phyloP scores from a whole-genome alignment of 2,797 vertebrate genomes.

The Diplodus puntazzo region DNA sequence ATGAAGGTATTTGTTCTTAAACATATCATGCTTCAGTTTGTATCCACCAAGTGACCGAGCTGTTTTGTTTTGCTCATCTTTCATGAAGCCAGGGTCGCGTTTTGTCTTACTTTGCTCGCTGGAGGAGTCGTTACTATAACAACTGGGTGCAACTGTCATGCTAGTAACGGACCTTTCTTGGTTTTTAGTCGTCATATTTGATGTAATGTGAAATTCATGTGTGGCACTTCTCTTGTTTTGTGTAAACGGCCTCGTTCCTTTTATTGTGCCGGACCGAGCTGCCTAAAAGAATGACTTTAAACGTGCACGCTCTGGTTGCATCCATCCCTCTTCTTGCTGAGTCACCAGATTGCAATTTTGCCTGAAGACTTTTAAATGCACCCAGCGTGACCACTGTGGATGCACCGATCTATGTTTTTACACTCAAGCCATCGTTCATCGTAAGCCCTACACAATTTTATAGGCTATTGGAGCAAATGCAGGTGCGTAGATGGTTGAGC shows the following conservation, averaged over 20 bases:
- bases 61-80: not conserved
- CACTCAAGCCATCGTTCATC: not conserved
- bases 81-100: not conserved
- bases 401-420: not conserved
- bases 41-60: rapidly evolving
- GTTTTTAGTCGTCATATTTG: not conserved
- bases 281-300: too few species aligned
- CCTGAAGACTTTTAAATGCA: not conserved
- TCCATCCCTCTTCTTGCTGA: conserved; percentile 35
- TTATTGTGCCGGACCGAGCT: not conserved
- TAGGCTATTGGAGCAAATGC: not conserved
- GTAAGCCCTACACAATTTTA: not conserved
- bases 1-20: conserved; percentile 72
- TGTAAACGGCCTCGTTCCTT: rapidly evolving
- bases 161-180: not conserved
- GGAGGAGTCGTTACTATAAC: conserved; percentile 64
- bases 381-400: not conserved
- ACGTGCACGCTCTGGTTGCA: not conserved
- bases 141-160: conserved; percentile 43
- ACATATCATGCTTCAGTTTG: rapidly evolving
- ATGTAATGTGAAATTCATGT: not conserved
- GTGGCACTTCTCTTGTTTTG: not conserved
- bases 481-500: not conserved
- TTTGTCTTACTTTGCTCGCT: not conserved
- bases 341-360: conserved; percentile 29